Evolutionary conservation across 2,797 vertebrate genomes (phyloP).

Genomic region (Sebastiscus albofasciatus): DNA sequence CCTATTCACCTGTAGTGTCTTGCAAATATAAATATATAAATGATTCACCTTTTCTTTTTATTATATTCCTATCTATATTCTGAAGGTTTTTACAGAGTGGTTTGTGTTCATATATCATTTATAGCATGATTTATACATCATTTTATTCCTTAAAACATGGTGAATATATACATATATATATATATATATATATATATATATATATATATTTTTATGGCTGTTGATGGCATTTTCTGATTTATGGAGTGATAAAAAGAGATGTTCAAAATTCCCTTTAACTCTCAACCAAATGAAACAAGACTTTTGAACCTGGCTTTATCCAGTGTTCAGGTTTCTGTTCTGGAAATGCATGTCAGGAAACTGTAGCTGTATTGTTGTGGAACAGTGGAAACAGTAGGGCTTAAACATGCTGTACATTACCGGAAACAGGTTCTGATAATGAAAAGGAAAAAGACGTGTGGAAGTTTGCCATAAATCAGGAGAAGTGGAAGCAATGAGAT

Average conservation of each 20-base stretch:
- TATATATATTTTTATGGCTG: neutral
- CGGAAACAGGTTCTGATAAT: neutral
- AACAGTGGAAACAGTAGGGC: neutral
- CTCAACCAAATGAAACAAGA: neutral
- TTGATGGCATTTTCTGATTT: neutral
- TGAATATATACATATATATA: neutral
- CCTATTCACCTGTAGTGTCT: too few relatives aligned
- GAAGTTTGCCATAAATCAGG: neutral
- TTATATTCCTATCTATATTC: neutral
- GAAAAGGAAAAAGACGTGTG: neutral
- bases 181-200: neutral
- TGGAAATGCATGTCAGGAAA: neutral
- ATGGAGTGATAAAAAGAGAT: neutral
- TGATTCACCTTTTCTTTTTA: neutral
- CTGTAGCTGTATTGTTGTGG: too few relatives aligned
- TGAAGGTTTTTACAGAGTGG: neutral
- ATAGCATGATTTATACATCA: neutral
- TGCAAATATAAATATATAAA: too few relatives aligned
- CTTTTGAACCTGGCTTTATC: neutral
- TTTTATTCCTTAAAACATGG: neutral
- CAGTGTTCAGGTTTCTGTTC: neutral
- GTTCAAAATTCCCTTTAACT: neutral
- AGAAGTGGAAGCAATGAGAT: neutral
- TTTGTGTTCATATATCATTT: neutral
- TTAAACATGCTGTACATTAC: neutral